Percentiles rank a stretch among this genome's conserved stretches.
phyloP scores from a whole-genome alignment of 2,888 invertebrate genomes.

The Bellardia pandia region DNA sequence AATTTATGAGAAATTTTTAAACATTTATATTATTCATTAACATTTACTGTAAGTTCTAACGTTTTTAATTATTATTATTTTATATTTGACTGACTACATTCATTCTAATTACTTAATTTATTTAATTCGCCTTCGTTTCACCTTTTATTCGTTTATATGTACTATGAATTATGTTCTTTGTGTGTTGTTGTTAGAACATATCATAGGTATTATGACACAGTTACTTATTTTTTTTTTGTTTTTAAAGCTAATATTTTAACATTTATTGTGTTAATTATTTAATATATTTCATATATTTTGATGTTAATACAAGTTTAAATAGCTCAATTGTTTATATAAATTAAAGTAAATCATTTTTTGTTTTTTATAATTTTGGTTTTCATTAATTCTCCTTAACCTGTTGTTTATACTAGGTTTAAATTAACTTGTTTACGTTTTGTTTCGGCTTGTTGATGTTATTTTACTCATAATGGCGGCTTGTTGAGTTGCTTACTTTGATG shows the following conservation, averaged over 20 bases:
- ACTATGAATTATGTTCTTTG: not conserved
- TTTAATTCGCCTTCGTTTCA: not conserved
- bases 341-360: not conserved
- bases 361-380: not conserved
- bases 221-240: slow-evolving; percentile 28
- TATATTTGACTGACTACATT: slow-evolving; percentile 50
- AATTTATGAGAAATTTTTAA: too few species aligned
- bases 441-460: not conserved
- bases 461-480: not conserved
- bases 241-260: not conserved
- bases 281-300: slow-evolving; percentile 16
- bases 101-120: slow-evolving; percentile 22
- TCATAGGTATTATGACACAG: slow-evolving; percentile 55
- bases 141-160: not conserved
- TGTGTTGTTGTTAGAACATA: too few species aligned
- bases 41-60: slow-evolving; percentile 24
- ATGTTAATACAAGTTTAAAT: slow-evolving; percentile 21
- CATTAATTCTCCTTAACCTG: too few species aligned
- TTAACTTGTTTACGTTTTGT: too few species aligned
- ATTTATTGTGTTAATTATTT: slow-evolving; percentile 2
- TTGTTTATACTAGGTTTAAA: not conserved
- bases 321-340: slow-evolving; percentile 8
- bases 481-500: not conserved
- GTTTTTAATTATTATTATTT: not conserved
- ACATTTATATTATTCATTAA: slow-evolving; percentile 8